Evolutionary conservation across 2,888 invertebrate species (phyloP).

Genomic region (Calliphora vomitoria): DNA sequence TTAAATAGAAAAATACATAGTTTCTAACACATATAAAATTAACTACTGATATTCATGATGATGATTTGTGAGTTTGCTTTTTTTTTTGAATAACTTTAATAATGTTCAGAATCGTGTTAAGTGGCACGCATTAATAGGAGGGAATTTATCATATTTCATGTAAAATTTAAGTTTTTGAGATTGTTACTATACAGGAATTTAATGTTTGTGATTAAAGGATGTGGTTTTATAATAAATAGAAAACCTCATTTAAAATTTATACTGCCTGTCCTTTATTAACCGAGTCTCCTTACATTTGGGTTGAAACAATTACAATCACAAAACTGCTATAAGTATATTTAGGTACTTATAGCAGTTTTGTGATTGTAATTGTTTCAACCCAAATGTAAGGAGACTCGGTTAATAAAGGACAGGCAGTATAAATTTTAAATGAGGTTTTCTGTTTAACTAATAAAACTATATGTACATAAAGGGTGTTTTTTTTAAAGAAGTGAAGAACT

Average conservation of each 20-base stretch:
- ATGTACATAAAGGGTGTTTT: too few relatives aligned
- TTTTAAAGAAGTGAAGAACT: too few relatives aligned
- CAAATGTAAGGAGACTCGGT: too few relatives aligned
- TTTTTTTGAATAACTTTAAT: not conserved
- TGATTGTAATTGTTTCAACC: not conserved
- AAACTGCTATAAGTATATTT: not conserved
- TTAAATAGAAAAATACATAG: constrained; percentile 14
- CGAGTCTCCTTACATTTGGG: not conserved
- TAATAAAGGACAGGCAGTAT: not conserved
- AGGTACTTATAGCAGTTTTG: not conserved
- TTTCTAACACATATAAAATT: constrained; percentile 25
- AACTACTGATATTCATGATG: constrained; percentile 33
- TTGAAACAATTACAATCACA: not conserved
- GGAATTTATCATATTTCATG: too few relatives aligned
- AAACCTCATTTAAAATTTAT: too few relatives aligned
- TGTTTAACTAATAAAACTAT: too few relatives aligned
- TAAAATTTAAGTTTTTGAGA: not conserved
- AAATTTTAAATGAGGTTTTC: too few relatives aligned
- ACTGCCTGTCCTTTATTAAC: not conserved
- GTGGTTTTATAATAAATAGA: too few relatives aligned
- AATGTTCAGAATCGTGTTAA: not conserved
- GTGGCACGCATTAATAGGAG: not conserved
- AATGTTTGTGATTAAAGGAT: too few relatives aligned
- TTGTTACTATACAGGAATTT: not conserved
- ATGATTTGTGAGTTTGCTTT: constrained; percentile 61